Base-by-base conservation (phyloP, 2,888 invertebrate species). In the Melanostoma scalare region DNA sequence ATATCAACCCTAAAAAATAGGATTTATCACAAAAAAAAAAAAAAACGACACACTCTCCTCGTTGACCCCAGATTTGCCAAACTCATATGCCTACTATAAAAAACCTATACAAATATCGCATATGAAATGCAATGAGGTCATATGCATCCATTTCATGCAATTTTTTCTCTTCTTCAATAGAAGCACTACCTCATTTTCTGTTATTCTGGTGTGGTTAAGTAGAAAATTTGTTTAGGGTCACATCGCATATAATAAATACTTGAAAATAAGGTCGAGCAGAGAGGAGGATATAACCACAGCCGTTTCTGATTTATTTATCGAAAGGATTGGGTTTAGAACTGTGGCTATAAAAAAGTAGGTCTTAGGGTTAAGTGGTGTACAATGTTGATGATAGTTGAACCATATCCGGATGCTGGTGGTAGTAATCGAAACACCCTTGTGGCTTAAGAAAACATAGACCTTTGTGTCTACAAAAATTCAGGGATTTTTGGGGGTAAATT, bases 101-200 rank as follows among this genome's bases (percentile, higher is more conserved):
- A 76, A 76, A 55, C 67, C 55, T 20, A 69, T 63, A 71, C 50
- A 71, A 77, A 71, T 77, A 71, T 77, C 76, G 71, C 71, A 77
- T 71, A 71, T 71, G 71, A 63, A 20, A 20, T 77, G 76, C 76
- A 71, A 46, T 63, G 76, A 65, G 76, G 76, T 77, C 61, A 71
- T 77, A 63, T 63, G 20, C 20, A 75, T 68, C 68, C 68, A 77
- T 52, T 75, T 68, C 42, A 60, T 75, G 56, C 55, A 20, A 20
- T 20, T 20, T 20, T 20, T 20, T 20, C 20, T 20, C 20, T 20
- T 0, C 20, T 20, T 20, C 20, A 20, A 20, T 20, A 20, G 20
- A 20, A 20, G 20, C 20, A 20, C 20, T 1, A 20, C 20, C 20
- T 20, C 35, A 36, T 53, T 20, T 35, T n/a, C n/a, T 53, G 36